phyloP scores from a whole-genome alignment of 2,797 vertebrate species.

The Schizopygopsis pylzovi region DNA sequence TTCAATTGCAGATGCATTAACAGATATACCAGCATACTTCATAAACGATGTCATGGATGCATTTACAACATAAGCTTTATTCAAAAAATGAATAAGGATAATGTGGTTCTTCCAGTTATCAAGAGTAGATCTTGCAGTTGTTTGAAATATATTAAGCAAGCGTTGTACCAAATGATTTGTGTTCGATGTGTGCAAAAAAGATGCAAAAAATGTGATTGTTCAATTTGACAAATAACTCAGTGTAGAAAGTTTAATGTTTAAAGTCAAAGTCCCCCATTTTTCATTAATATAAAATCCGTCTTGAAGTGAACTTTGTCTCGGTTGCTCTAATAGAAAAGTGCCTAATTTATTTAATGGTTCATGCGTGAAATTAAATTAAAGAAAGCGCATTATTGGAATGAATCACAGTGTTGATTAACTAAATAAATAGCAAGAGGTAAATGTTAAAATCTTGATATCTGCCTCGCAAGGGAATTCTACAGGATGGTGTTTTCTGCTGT shows the following conservation, averaged over 20 bases:
- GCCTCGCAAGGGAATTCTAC: background rate
- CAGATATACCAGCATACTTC: background rate
- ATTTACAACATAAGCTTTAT: background rate
- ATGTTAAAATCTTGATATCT: background rate
- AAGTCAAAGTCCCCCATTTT: background rate
- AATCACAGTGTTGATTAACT: background rate
- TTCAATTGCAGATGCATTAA: background rate
- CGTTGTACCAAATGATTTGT: background rate
- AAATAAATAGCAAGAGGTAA: background rate
- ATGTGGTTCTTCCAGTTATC: background rate
- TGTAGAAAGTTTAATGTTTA: background rate
- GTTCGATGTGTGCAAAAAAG: background rate
- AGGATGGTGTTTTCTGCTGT: background rate
- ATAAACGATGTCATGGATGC: constrained; percentile 4
- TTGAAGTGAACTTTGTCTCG: background rate
- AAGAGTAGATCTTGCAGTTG: background rate
- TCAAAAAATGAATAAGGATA: background rate
- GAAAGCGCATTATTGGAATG: constrained; percentile 7
- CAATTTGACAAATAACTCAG: background rate
- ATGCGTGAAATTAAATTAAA: constrained; percentile 25
- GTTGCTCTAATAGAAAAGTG: background rate
- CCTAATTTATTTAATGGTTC: constrained; percentile 16
- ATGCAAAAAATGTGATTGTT: background rate
- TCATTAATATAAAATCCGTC: background rate
- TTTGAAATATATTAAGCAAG: background rate